These are phyloP conservation scores for Danaus plexippus DNA, from an alignment of 1,140 invertebrate species.

Conservation along the genomic window DNA sequence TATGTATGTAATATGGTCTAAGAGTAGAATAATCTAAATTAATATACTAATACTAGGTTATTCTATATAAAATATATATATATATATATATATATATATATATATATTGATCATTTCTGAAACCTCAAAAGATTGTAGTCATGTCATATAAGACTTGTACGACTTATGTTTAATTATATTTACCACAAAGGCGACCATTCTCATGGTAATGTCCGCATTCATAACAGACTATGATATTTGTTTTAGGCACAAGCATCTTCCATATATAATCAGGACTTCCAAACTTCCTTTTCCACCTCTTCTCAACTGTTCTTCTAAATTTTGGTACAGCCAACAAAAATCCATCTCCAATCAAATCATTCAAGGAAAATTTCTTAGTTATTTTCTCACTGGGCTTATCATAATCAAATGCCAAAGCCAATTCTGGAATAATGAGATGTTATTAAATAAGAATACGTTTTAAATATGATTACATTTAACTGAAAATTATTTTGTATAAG, in stretches of 20 bases:
- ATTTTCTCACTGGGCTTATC: conserved; percentile 22
- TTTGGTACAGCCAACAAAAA: conserved; percentile 88
- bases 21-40: too few species aligned
- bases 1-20: too few species aligned
- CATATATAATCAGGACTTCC: conserved; percentile 75
- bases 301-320: conserved; percentile 81
- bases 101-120: too few species aligned
- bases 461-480: neutral
- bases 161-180: conserved; percentile 6
- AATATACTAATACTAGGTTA: too few species aligned
- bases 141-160: too few species aligned
- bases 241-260: conserved; percentile 81
- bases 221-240: conserved; percentile 81
- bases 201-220: conserved; percentile 88
- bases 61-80: too few species aligned
- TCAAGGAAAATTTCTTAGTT: conserved; percentile 63
- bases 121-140: too few species aligned
- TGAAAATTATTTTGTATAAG: neutral
- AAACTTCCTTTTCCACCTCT: conserved; percentile 79
- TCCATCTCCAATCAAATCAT: conserved; percentile 79
- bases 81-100: too few species aligned
- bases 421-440: conserved; percentile 34
- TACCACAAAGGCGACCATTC: conserved; percentile 81
- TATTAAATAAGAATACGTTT: neutral
- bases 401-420: conserved; percentile 44